phyloP scores from a whole-genome alignment of 2,113 vertebrate species.

The Morone chrysops region DNA sequence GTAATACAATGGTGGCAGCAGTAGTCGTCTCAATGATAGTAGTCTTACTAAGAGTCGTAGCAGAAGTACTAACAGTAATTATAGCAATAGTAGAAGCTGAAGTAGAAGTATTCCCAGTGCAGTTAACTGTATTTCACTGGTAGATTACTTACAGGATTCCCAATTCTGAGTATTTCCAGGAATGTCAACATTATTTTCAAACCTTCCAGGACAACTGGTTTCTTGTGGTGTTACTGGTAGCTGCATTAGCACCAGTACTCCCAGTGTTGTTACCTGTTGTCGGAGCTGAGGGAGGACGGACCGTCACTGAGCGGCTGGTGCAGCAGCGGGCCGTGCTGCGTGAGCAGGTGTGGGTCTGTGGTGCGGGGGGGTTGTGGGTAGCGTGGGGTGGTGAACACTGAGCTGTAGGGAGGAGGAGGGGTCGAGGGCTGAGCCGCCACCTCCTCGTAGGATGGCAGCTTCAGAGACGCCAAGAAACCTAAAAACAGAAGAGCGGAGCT shows the following conservation, averaged over 20 bases:
- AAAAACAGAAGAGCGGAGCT: not conserved
- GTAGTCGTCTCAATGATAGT: not conserved
- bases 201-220: not conserved
- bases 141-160: not conserved
- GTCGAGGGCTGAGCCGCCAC: conserved; percentile 92
- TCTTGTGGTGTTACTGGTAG: not conserved
- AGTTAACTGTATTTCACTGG: not conserved
- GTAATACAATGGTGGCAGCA: not conserved
- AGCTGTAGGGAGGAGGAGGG: conserved; percentile 92
- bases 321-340: conserved; percentile 70
- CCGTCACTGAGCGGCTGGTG: conserved; percentile 78
- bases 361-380: conserved; percentile 76
- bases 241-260: not conserved
- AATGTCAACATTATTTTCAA: not conserved
- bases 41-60: too few relatives aligned
- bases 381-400: conserved; percentile 77
- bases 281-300: conserved; percentile 86
- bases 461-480: conserved; percentile 93
- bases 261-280: conserved; percentile 79
- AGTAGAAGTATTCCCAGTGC: not conserved
- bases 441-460: conserved; percentile 95
- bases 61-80: rapidly evolving
- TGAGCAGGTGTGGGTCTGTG: conserved; percentile 72
- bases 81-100: not conserved
- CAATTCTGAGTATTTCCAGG: not conserved